phyloP scores from a whole-genome alignment of 2,888 invertebrate species.

The Phortica okadai region DNA sequence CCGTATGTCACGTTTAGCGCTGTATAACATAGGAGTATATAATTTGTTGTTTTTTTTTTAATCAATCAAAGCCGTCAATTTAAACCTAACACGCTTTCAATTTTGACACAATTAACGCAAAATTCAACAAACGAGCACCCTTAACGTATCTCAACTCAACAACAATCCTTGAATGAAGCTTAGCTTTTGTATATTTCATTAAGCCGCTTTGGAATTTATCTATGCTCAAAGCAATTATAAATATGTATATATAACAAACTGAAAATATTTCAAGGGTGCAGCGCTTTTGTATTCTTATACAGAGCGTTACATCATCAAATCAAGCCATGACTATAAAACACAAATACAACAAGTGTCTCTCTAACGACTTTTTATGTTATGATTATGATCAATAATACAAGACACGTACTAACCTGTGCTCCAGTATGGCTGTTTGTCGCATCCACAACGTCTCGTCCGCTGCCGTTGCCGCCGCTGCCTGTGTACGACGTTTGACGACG shows the following conservation, averaged over 20 bases:
- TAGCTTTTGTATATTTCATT: too few species aligned
- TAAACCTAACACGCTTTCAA: too few species aligned
- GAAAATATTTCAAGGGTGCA: neutral
- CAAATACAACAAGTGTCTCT: too few species aligned
- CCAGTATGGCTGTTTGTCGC: constrained; percentile 39
- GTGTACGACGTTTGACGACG: neutral
- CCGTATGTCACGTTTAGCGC: too few species aligned
- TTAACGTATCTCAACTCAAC: too few species aligned
- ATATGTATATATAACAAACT: neutral
- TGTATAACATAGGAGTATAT: too few species aligned
- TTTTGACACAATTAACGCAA: too few species aligned
- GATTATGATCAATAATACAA: neutral
- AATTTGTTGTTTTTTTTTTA: too few species aligned
- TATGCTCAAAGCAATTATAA: neutral
- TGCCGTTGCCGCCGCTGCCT: constrained; percentile 23
- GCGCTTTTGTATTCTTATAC: neutral
- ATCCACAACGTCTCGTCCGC: constrained; percentile 48
- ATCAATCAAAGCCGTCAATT: too few species aligned
- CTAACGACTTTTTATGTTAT: too few species aligned
- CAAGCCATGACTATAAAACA: neutral
- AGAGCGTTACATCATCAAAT: neutral
- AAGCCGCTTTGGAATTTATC: neutral
- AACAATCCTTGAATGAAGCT: too few species aligned
- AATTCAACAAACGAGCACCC: too few species aligned
- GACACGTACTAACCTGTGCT: constrained; percentile 57